Percentiles rank a stretch among this genome's conserved stretches.
Evolutionary conservation across 2,797 vertebrate species (phyloP).

Genomic region (Ctenopoma kingsleyae): DNA sequence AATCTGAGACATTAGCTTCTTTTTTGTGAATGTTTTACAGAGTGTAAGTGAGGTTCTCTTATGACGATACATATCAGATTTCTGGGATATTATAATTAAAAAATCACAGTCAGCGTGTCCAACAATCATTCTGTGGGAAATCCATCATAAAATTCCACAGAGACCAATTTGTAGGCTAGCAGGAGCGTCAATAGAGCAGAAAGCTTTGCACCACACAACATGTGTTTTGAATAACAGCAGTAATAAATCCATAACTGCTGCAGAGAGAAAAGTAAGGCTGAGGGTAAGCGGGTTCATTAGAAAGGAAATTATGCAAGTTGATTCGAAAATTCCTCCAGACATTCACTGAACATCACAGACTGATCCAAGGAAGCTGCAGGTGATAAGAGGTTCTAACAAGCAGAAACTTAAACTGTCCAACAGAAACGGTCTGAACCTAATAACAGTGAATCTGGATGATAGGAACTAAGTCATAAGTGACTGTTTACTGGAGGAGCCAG

Average conservation of each 20-base stretch:
- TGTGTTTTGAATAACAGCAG: not conserved
- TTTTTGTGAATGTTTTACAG: too few relatives aligned
- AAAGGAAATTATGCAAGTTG: not conserved
- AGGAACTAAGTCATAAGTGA: slow-evolving; percentile 55
- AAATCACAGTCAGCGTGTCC: too few relatives aligned
- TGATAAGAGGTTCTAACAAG: not conserved
- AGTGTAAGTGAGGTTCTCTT: too few relatives aligned
- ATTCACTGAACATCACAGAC: not conserved
- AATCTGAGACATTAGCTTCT: too few relatives aligned
- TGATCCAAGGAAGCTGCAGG: not conserved
- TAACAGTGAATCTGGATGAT: slow-evolving; percentile 28
- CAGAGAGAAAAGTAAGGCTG: not conserved
- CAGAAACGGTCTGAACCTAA: not conserved
- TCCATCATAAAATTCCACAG: too few relatives aligned
- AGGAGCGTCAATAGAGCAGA: not conserved
- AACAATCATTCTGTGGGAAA: not conserved
- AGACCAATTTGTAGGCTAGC: too few relatives aligned
- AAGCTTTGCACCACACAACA: not conserved
- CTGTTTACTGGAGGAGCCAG: slow-evolving; percentile 57
- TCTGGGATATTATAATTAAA: too few relatives aligned
- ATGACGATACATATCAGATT: too few relatives aligned
- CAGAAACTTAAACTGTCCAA: not conserved
- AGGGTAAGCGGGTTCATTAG: not conserved
- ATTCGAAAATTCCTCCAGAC: slow-evolving; percentile 1
- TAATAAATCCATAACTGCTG: not conserved